Evolutionary conservation across 2,888 invertebrate genomes (phyloP), one percentile per base, ranked within the genome.

Genomic region (Cosmorhoe ocellata): DNA sequence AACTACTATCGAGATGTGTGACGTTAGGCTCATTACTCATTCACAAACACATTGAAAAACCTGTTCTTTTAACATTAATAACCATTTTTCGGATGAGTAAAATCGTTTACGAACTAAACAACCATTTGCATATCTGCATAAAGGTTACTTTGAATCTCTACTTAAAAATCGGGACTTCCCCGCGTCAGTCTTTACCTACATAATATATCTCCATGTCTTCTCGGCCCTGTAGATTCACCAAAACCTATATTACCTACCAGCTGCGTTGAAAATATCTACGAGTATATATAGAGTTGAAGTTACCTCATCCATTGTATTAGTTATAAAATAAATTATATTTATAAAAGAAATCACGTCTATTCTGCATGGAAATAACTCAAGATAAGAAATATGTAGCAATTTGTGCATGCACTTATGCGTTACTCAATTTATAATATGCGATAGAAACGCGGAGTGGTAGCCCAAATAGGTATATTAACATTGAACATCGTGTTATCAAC

Each of bases 21-120:
- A 48, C 43, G 43, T 44, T 30, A 9, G 12, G 31, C 43, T 48
- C 52, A 53, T 47, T 47, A 47, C 26, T 47, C 39, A 48, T 44
- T 48, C 39, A 36, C n/a, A 33, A 40, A 39, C 10, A 41, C 12
- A 18, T 38, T 43, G 22, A 34, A 43, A 48, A 52, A 40, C 46
- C 31, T 12, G 46, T 33, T 42, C 3, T 18, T 18, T 48, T 12
- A 34, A 33, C 12, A 36, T 18, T 27, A 47, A 47, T 28, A n/a
- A n/a, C n/a, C n/a, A n/a, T 26, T 39, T 43, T 44, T 22, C 30
- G 44, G 39, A 1, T 43, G 33, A 28, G 28, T 40, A 12, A 26
- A 33, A 43, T 30, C 22, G 18, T 18, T 3, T 18, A 18, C 18
- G 4, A 18, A 18, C 3, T 18, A 18, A 18, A 18, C 18, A n/a